Evolutionary conservation across 2,888 invertebrate genomes (phyloP).

Genomic region (Ochropleura leucogaster): DNA sequence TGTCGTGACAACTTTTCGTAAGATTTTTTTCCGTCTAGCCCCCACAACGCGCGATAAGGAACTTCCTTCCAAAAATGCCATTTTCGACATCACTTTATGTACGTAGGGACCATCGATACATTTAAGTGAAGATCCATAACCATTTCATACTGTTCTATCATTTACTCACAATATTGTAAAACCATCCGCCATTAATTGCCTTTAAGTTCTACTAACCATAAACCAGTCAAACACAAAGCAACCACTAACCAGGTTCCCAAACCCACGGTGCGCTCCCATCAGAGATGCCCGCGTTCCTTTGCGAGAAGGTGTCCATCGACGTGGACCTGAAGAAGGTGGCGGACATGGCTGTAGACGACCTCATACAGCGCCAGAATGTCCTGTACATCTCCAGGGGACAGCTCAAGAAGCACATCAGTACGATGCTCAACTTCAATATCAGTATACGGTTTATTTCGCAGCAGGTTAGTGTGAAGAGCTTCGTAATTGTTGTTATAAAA

Average conservation of each 20-base stretch:
- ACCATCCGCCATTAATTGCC: background rate
- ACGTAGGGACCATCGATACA: no score
- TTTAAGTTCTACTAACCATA: conserved; percentile 32
- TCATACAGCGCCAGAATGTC: conserved; percentile 95
- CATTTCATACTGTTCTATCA: background rate
- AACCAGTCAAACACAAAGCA: conserved; percentile 31
- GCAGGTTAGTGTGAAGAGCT: conserved; percentile 89
- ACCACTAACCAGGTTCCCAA: conserved; percentile 73
- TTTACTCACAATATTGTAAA: no score
- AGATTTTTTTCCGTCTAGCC: no score
- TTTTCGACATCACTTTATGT: no score
- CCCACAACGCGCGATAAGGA: no score
- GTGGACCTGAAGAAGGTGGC: conserved; percentile 97
- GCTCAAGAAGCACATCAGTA: conserved; percentile 97
- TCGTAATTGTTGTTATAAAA: background rate
- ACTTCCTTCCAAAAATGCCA: no score
- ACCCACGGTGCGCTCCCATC: conserved; percentile 89
- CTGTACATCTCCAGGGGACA: conserved; percentile 96
- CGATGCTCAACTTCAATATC: conserved; percentile 97
- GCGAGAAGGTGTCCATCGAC: conserved; percentile 97
- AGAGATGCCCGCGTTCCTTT: conserved; percentile 97
- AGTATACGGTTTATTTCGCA: conserved; percentile 97
- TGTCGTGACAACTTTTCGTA: no score
- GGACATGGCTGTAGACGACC: conserved; percentile 96
- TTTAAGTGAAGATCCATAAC: background rate